phyloP scores from a whole-genome alignment of 2,888 invertebrate genomes.

The Apamea crenata region DNA sequence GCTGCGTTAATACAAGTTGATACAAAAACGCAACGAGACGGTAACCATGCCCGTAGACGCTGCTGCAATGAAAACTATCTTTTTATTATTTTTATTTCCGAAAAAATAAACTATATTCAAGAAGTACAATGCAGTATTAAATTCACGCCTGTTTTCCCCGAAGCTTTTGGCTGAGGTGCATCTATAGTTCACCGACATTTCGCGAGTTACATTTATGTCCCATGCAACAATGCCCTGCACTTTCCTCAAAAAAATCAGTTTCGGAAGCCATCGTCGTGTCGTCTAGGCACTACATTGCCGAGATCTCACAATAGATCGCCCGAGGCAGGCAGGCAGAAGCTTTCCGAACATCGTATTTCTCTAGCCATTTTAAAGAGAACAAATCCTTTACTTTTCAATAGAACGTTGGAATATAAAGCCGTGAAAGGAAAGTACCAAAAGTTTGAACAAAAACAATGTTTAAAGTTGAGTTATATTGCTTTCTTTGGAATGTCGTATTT shows the following conservation, averaged over 20 bases:
- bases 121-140: background rate
- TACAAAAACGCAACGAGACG: background rate
- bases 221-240: conserved; percentile 8
- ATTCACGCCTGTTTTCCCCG: background rate
- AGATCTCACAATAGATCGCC: conserved; percentile 49
- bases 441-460: conserved; percentile 42
- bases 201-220: background rate
- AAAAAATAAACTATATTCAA: background rate
- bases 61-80: background rate
- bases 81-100: background rate
- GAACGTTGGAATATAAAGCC: conserved; percentile 26
- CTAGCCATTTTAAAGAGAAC: conserved; percentile 42
- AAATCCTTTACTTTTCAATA: conserved; percentile 41
- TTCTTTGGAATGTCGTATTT: conserved; percentile 11
- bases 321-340: conserved; percentile 33
- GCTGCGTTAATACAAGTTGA: background rate
- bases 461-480: conserved; percentile 51
- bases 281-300: conserved; percentile 18
- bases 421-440: conserved; percentile 38
- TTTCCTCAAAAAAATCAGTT: conserved; percentile 34
- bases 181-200: background rate
- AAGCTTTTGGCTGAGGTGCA: too few species aligned
- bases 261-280: conserved; percentile 19
- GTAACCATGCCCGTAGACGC: background rate
- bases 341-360: conserved; percentile 37